These are phyloP conservation scores for Vanacampus margaritifer DNA, from an alignment of 2,113 vertebrate genomes.

Conservation along the genomic window DNA sequence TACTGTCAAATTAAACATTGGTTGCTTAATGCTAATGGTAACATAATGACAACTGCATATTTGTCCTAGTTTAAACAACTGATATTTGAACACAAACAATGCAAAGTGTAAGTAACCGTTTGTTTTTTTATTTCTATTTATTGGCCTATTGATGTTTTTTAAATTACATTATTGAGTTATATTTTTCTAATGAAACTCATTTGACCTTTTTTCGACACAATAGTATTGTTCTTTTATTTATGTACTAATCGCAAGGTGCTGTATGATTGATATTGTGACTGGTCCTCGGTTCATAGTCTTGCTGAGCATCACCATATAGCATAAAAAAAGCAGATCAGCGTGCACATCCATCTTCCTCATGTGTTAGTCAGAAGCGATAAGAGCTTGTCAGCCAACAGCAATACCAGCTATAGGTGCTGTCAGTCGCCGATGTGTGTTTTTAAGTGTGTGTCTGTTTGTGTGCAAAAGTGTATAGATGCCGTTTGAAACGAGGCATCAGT, in stretches of 20 bases:
- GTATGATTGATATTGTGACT: neutral
- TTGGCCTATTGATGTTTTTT: too few relatives aligned
- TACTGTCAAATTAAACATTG: too few relatives aligned
- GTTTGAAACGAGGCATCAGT: slow-evolving; percentile 30
- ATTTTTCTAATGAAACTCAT: neutral
- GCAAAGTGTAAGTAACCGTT: too few relatives aligned
- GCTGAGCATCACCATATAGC: neutral
- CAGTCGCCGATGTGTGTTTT: slow-evolving; percentile 27
- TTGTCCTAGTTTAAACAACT: too few relatives aligned
- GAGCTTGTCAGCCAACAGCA: slow-evolving; percentile 44
- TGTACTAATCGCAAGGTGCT: neutral
- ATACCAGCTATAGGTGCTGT: slow-evolving; percentile 43
- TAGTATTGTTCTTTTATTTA: neutral
- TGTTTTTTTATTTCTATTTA: too few relatives aligned
- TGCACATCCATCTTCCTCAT: slow-evolving; percentile 43
- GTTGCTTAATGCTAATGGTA: too few relatives aligned
- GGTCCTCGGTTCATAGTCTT: neutral
- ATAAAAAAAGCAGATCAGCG: slow-evolving; percentile 42
- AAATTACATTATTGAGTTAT: too few relatives aligned
- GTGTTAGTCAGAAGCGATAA: slow-evolving; percentile 54
- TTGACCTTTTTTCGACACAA: neutral
- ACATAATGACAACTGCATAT: too few relatives aligned
- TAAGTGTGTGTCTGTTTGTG: neutral
- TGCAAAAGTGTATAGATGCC: slow-evolving; percentile 29
- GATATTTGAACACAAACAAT: too few relatives aligned